Evolutionary conservation across 2,113 vertebrate genomes (phyloP), one percentile per base, ranked within the genome.

Genomic region (Lepidothrix coronata): DNA sequence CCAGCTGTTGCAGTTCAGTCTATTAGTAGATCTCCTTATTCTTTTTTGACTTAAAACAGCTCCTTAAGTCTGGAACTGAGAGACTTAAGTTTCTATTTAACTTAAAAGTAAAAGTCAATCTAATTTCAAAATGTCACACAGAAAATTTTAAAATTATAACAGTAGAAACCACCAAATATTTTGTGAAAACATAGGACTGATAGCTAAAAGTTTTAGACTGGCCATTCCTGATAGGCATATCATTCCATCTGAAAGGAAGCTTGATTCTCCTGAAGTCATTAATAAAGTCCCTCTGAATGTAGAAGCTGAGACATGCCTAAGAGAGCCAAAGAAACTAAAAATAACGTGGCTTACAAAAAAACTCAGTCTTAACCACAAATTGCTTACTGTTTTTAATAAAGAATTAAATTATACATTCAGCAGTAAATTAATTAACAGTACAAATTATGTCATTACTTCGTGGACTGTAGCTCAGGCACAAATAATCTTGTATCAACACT

Each of bases 1-100:
- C 90, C 96, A 96, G 93, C 88, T 97, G 95, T 88, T 93, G 52
- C 46, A 92, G 68, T 61, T 93, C 85, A 86, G 57, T 28, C 54
- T 92, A 84, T 91, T 81, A 87, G 65, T 15, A 87, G 49, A 80
- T 30, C 41, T 55, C 62, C 31, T 51, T 77, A 68, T 41, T 80
- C 28, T 74, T 90, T 78, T 88, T 84, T 86, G 43, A 89, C 41
- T 88, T 87, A 43, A 9, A 54, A 54, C 62, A 86, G 80, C 43
- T 92, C 46, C 65, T 72, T 74, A 89, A 72, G 25, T 43, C 66
- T 79, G 48, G 49, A 78, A 87, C 43, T 18, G 37, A 37, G 17
- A 92, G 35, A 88, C 25, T 80, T 73, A 58, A 19, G 4, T 92
- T 90, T 85, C 68, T 52, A 63, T 59, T 90, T 83, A 88, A 73